Conservation (phyloP, 2,888 invertebrate species). For the Boloria euphrosyne region DNA sequence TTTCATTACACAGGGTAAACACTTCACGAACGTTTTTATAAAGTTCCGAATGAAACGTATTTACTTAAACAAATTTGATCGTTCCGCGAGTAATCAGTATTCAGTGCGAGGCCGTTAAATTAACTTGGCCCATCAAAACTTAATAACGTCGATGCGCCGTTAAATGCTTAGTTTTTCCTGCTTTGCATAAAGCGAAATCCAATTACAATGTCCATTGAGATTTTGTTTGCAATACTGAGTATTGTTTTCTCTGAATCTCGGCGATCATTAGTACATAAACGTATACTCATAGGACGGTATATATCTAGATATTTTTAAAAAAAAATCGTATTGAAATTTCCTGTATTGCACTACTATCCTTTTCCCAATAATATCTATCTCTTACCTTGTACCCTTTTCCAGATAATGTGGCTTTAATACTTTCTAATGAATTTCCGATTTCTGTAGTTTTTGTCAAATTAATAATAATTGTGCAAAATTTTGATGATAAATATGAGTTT, state of each 20-base stretch:
- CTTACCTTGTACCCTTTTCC: too few relatives aligned
- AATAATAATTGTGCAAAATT: too few relatives aligned
- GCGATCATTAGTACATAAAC: neutral
- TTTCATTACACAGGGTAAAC: neutral
- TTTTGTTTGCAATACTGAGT: constrained; percentile 4
- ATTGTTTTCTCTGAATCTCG: neutral
- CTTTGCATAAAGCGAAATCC: constrained; percentile 26
- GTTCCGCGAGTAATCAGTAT: constrained; percentile 22
- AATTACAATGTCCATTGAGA: neutral
- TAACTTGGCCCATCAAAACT: constrained; percentile 36
- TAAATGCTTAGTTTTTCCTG: constrained; percentile 30
- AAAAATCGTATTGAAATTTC: too few relatives aligned
- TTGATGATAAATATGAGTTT: too few relatives aligned
- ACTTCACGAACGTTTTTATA: neutral
- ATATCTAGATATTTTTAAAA: too few relatives aligned
- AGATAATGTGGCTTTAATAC: too few relatives aligned
- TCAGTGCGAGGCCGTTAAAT: constrained; percentile 31
- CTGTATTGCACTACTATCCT: too few relatives aligned
- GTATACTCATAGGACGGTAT: too few relatives aligned
- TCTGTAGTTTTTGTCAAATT: too few relatives aligned
- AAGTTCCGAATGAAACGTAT: neutral
- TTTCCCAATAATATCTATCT: too few relatives aligned
- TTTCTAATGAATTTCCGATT: too few relatives aligned
- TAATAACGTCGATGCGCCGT: constrained; percentile 34
- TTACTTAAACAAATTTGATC: constrained; percentile 11